These are phyloP conservation scores for Polypedilum pembai DNA, from an alignment of 1,140 invertebrate species.

Conservation along the genomic window DNA sequence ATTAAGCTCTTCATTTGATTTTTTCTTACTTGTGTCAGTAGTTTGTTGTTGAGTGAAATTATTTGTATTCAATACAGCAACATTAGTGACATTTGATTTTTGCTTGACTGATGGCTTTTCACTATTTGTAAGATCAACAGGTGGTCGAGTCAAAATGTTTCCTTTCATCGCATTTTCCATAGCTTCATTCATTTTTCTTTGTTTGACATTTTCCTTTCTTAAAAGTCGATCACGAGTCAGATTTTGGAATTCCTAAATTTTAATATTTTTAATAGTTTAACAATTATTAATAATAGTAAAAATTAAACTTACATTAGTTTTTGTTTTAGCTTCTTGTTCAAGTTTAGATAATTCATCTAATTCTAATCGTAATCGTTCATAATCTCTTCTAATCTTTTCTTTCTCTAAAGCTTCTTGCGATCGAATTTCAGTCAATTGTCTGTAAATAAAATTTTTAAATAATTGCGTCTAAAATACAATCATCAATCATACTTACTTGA, in stretches of 20 bases:
- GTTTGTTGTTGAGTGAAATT: too few species aligned
- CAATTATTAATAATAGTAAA: too few species aligned
- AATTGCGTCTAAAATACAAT: neutral
- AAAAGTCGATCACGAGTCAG: neutral
- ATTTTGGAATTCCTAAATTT: neutral
- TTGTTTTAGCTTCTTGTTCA: neutral
- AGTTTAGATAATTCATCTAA: slow-evolving; percentile 11
- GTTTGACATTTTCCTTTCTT: neutral
- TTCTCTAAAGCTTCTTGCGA: slow-evolving; percentile 28
- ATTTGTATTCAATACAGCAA: neutral
- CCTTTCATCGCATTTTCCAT: neutral
- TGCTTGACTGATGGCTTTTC: neutral
- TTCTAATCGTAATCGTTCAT: slow-evolving; percentile 20
- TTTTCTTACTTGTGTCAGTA: too few species aligned
- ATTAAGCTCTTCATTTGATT: neutral
- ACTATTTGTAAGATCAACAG: neutral
- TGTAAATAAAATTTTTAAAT: slow-evolving; percentile 1
- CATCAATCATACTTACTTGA: neutral
- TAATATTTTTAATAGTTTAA: too few species aligned
- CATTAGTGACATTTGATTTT: neutral
- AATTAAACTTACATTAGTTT: neutral
- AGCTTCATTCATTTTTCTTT: slow-evolving; percentile 25
- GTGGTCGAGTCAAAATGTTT: neutral
- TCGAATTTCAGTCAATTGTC: slow-evolving; percentile 21
- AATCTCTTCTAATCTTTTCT: slow-evolving; percentile 29